Conservation (phyloP, 2,797 vertebrate genomes). For the Tachyglossus aculeatus region DNA sequence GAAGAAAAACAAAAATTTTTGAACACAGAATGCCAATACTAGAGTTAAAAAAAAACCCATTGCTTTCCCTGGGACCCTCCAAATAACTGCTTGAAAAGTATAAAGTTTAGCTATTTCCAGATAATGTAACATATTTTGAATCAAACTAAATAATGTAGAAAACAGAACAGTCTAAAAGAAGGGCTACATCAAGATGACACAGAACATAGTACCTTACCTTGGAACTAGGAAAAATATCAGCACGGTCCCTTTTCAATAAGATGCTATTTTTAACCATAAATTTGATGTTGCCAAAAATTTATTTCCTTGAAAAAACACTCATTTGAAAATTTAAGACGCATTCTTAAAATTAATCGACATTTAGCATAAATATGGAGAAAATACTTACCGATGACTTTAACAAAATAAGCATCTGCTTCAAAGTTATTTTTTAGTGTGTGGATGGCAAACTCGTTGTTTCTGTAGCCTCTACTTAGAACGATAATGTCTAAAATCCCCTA, state of each 20-base stretch:
- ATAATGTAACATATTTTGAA: no score
- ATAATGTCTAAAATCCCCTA: conserved; percentile 97
- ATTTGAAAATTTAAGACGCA: no score
- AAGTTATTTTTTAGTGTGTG: conserved; percentile 96
- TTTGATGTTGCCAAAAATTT: no score
- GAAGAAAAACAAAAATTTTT: background rate
- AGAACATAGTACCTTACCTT: no score
- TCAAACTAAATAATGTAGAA: no score
- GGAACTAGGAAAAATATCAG: no score
- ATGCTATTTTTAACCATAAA: no score
- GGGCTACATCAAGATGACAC: no score
- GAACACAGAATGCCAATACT: background rate
- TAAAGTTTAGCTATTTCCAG: background rate
- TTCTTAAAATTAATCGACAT: no score
- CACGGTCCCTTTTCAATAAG: no score
- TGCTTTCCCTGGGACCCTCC: background rate
- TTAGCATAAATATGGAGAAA: background rate
- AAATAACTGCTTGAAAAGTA: background rate
- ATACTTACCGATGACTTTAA: conserved; percentile 98
- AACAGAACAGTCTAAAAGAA: no score
- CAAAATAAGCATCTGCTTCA: conserved; percentile 96
- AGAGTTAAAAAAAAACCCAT: background rate
- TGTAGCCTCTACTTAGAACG: conserved; percentile 81
- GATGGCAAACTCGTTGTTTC: conserved; percentile 79
- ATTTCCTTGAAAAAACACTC: no score